Evolutionary conservation across 2,797 vertebrate species (phyloP).

Genomic region (Esox masquinongy): DNA sequence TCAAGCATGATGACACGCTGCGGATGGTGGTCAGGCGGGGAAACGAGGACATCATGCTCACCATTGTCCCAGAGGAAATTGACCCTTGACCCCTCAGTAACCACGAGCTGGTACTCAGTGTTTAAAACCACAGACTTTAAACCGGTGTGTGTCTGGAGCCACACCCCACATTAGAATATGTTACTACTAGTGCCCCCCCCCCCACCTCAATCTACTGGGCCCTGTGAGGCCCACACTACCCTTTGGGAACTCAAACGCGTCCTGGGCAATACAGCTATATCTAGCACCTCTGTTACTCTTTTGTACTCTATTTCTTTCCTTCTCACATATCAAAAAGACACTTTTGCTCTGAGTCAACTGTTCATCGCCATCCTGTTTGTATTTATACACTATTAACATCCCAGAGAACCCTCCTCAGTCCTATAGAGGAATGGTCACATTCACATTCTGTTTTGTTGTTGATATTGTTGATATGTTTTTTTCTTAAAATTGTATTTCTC

Average conservation of each 20-base stretch:
- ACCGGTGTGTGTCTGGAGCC: constrained; percentile 44
- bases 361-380: constrained; percentile 9
- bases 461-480: constrained; percentile 23
- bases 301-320: constrained; percentile 23
- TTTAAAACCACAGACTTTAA: constrained; percentile 54
- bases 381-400: constrained; percentile 30
- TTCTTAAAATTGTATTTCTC: constrained; percentile 18
- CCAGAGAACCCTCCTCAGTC: constrained; percentile 4
- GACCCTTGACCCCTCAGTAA: constrained; percentile 81
- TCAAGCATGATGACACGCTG: constrained; percentile 83
- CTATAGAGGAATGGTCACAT: constrained; percentile 33
- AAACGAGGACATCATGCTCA: constrained; percentile 90
- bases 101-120: constrained; percentile 74
- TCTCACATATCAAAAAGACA: constrained; percentile 19
- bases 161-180: constrained; percentile 45
- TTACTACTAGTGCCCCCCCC: constrained; percentile 36
- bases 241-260: constrained; percentile 31
- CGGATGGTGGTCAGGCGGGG: constrained; percentile 88
- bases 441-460: constrained; percentile 23
- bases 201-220: not conserved
- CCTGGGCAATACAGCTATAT: constrained; percentile 16
- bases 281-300: constrained; percentile 18
- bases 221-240: constrained; percentile 8
- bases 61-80: constrained; percentile 86
- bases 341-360: constrained; percentile 22